Conservation (phyloP, 2,113 vertebrate genomes). For the Amazona guildingii region DNA sequence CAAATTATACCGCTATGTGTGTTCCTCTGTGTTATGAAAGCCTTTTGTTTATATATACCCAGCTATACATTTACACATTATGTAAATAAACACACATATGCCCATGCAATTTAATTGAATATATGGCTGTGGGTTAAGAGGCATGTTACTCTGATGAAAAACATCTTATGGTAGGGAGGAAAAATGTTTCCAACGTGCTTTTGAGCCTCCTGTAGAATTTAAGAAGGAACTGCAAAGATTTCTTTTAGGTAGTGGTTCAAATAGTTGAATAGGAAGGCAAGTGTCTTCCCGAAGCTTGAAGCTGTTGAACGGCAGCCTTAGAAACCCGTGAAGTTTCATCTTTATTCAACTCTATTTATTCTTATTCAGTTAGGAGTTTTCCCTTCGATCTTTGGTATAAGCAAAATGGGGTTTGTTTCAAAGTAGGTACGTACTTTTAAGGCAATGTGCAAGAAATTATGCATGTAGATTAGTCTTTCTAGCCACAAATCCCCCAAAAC, state of each 20-base stretch:
- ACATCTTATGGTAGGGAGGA: slow-evolving; percentile 62
- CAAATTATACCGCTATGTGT: slow-evolving; percentile 62
- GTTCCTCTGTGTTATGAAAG: slow-evolving; percentile 66
- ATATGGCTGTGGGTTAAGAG: slow-evolving; percentile 61
- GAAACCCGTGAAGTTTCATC: background rate
- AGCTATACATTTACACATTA: slow-evolving; percentile 70
- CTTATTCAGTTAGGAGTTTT: background rate
- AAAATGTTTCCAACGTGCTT: slow-evolving; percentile 45
- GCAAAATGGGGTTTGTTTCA: background rate
- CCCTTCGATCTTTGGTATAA: background rate
- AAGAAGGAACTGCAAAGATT: slow-evolving; percentile 56
- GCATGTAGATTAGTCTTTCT: background rate
- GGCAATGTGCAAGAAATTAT: slow-evolving; percentile 7
- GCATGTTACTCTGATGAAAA: slow-evolving; percentile 66
- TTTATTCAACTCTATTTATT: background rate
- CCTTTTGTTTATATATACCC: slow-evolving; percentile 67
- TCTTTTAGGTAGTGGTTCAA: slow-evolving; percentile 29
- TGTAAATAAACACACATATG: slow-evolving; percentile 72
- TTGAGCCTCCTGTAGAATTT: slow-evolving; percentile 57
- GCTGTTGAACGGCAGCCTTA: background rate
- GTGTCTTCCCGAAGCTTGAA: background rate
- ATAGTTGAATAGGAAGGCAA: background rate
- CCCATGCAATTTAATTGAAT: slow-evolving; percentile 68
- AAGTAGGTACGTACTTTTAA: background rate
- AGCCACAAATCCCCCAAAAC: slow-evolving; percentile 4